phyloP scores from a whole-genome alignment of 2,113 vertebrate species.

The Campylomormyrus numenius region DNA sequence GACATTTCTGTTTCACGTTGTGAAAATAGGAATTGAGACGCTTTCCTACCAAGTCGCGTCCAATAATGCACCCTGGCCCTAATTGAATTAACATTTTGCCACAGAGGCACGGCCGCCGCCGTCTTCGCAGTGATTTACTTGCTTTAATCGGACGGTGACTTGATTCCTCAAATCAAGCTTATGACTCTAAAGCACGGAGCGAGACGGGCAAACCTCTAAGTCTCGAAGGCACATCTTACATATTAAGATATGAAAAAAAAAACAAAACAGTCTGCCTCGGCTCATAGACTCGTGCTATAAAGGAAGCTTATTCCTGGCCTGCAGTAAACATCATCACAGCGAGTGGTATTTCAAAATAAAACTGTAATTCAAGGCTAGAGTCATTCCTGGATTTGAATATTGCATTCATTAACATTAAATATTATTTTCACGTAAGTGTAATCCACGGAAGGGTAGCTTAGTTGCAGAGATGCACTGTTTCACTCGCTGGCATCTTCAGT shows the following conservation, averaged over 20 bases:
- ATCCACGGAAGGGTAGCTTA: background rate
- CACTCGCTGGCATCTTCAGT: background rate
- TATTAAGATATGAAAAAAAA: background rate
- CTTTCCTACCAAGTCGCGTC: background rate
- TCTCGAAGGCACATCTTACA: background rate
- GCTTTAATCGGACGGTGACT: background rate
- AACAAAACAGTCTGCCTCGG: background rate
- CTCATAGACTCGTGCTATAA: background rate
- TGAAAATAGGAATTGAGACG: background rate
- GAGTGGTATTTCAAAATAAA: background rate
- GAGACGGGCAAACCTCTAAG: background rate
- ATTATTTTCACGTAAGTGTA: background rate
- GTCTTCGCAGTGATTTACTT: background rate
- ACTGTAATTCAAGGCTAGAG: background rate
- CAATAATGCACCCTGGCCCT: background rate
- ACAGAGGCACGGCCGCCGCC: background rate
- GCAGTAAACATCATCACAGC: slow-evolving; percentile 2
- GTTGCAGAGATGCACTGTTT: background rate
- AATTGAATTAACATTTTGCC: slow-evolving; percentile 5
- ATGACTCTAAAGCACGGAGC: background rate
- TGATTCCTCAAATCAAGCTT: slow-evolving; percentile 1
- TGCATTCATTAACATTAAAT: slow-evolving; percentile 2
- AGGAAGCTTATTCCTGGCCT: background rate
- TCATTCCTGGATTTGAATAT: background rate
- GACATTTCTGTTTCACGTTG: background rate